phyloP scores from a whole-genome alignment of 2,797 vertebrate species.

The Petrocephalus sullivani region DNA sequence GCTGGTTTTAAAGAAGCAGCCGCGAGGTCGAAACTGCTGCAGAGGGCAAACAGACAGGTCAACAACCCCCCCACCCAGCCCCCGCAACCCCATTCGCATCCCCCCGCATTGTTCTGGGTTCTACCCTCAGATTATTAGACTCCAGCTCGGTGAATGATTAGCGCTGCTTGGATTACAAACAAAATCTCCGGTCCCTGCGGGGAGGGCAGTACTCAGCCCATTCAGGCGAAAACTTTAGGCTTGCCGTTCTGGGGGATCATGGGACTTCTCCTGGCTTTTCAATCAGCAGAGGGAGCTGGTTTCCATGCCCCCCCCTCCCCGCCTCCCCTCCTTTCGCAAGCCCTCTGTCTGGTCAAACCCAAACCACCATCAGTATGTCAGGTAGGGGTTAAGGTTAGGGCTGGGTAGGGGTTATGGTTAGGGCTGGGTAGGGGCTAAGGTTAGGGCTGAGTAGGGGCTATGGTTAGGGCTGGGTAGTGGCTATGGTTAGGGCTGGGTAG shows the following conservation, averaged over 20 bases:
- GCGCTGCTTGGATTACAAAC: constrained; percentile 2
- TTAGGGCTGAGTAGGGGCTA: no score
- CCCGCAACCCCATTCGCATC: neutral
- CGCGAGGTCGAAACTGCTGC: constrained; percentile 37
- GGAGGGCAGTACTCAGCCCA: neutral
- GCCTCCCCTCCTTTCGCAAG: neutral
- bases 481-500: no score
- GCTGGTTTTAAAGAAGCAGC: constrained; percentile 39
- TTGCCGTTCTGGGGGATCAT: neutral
- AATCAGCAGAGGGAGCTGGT: no score
- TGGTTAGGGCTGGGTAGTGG: no score
- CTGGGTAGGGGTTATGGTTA: no score
- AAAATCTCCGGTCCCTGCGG: neutral
- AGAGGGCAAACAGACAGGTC: neutral
- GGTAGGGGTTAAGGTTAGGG: no score
- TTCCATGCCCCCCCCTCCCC: neutral
- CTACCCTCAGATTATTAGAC: neutral
- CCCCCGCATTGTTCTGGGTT: neutral
- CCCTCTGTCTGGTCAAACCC: neutral
- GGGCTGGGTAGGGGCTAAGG: no score
- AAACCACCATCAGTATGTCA: neutral
- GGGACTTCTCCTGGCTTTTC: neutral
- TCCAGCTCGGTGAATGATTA: neutral
- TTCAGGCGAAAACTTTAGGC: neutral
- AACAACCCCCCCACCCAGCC: neutral